Base-by-base conservation (phyloP, 2,113 vertebrate genomes). In the Pseudopodoces humilis region DNA sequence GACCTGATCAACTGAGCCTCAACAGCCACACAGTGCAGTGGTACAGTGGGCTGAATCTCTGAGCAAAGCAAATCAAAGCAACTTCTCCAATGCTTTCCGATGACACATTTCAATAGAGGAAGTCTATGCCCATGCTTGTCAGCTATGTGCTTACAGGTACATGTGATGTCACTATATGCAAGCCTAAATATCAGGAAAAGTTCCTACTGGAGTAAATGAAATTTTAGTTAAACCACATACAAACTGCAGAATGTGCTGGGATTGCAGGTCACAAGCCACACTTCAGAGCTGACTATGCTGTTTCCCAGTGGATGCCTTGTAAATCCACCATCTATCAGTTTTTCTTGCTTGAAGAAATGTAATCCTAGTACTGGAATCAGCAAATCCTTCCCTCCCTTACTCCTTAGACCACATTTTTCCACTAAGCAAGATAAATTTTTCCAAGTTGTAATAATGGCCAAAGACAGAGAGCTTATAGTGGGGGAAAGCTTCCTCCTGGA, bases 301-400 rank as follows among this genome's bases (percentile, higher is more conserved):
- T 43, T 39, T 94, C 91, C 94, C 88, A 56, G 39, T 10, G 59
- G 92, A 84, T 80, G 91, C 49, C 77, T 82, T 60, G 13, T 83
- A 96, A 97, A 96, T 77, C 78, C 77, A 83, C 87, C 80, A 84
- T 92, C 83, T 74, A 94, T 94, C 95, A 94, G 28, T 67, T 89
- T 74, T 50, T 80, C 65, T 63, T 83, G 91, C 69, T 69, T 83
- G 70, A 67, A 90, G 84, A 92, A 94, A 94, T 70, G 78, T 86
- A 95, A 92, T 86, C 62, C 90, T 81, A 89, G 44, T 39, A 46
- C 83, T 87, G 75, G 80, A 91, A 83, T 88, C 86, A 80, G 77
- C 71, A 96, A 85, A 58, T 63, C 81, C 71, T 92, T 94, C 65
- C 83, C 82, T 94, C 67, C 65, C 75, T 92, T 86, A 80, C 59